Conservation (phyloP, 2,888 invertebrate species). For the Pammene fasciana region DNA sequence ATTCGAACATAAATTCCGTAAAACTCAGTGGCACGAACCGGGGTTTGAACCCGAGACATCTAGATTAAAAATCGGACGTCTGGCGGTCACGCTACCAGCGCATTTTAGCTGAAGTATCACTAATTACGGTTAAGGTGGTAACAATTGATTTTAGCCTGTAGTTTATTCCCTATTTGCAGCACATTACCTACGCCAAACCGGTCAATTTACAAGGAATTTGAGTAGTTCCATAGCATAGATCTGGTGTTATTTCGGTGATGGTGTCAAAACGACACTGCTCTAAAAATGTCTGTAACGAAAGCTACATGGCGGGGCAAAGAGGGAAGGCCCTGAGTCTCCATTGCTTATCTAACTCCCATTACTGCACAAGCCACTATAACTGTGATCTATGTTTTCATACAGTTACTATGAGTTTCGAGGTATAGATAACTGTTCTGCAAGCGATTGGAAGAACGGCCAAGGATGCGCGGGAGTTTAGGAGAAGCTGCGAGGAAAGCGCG, state of each 20-base stretch:
- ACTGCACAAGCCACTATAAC: background rate
- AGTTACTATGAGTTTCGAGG: background rate
- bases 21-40: too few relatives aligned
- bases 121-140: too few relatives aligned
- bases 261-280: constrained; percentile 82
- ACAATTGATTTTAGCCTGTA: too few relatives aligned
- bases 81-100: too few relatives aligned
- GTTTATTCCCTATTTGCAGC: too few relatives aligned
- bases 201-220: constrained; percentile 62
- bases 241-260: constrained; percentile 80
- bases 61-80: too few relatives aligned
- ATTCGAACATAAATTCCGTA: too few relatives aligned
- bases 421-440: background rate
- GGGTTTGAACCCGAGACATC: too few relatives aligned
- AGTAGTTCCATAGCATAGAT: constrained; percentile 64
- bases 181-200: constrained; percentile 44
- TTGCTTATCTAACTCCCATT: background rate
- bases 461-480: constrained; percentile 47
- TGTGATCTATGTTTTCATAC: background rate
- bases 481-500: constrained; percentile 43
- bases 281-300: constrained; percentile 75
- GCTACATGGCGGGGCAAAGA: constrained; percentile 43
- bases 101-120: too few relatives aligned
- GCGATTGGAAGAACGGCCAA: constrained; percentile 40
- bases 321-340: constrained; percentile 34